These are phyloP conservation scores for Pristionchus japonicus DNA, from an alignment of 2,888 invertebrate genomes.

Conservation along the genomic window DNA sequence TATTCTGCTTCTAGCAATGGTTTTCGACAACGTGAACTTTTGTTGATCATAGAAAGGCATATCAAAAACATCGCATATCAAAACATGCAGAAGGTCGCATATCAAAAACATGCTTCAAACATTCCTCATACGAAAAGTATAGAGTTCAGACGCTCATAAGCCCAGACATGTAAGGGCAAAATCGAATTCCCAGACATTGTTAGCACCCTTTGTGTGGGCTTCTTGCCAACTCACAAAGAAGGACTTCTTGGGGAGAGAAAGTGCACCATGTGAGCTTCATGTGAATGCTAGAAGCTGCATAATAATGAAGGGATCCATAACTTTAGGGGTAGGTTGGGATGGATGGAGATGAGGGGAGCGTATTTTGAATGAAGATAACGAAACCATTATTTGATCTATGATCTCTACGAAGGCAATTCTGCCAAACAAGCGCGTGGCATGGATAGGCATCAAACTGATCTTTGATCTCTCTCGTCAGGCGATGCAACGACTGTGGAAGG, in stretches of 20 bases:
- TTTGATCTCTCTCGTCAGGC: slow-evolving; percentile 79
- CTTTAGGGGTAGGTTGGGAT: no score
- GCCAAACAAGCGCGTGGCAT: no score
- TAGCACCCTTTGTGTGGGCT: background rate
- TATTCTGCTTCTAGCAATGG: no score
- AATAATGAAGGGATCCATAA: background rate
- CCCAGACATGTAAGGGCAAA: background rate
- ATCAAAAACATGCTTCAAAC: no score
- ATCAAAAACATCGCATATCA: no score
- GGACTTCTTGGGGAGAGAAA: background rate
- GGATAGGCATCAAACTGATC: background rate
- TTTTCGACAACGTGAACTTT: no score
- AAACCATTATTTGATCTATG: slow-evolving; percentile 16
- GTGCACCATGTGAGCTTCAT: background rate
- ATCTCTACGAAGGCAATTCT: background rate
- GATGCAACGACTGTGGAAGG: slow-evolving; percentile 98
- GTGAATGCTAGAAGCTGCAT: background rate
- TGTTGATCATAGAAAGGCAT: no score
- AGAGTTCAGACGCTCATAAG: background rate
- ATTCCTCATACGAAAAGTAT: no score
- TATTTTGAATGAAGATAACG: no score
- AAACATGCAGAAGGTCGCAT: no score
- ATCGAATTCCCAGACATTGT: background rate
- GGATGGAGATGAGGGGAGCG: no score
- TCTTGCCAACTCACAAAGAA: background rate